Evolutionary conservation across 2,113 vertebrate species (phyloP).

Genomic region (Pteropus alecto): DNA sequence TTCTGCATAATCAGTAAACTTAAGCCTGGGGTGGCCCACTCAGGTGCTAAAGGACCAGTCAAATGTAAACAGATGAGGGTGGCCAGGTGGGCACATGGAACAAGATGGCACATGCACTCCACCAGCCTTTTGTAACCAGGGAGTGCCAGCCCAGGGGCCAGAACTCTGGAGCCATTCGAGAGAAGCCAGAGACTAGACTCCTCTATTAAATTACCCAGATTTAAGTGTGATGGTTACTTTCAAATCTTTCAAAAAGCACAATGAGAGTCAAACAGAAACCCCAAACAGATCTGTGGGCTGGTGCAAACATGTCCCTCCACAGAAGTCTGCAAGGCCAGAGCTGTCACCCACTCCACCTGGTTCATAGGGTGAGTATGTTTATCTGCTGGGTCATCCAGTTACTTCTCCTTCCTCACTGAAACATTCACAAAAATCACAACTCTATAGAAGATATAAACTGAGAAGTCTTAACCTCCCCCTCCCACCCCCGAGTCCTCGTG

Average conservation of each 20-base stretch:
- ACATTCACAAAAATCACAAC: background rate
- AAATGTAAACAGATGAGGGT: background rate
- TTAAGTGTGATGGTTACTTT: background rate
- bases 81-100: background rate
- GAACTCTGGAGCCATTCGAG: background rate
- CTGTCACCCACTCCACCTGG: background rate
- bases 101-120: fast-evolving
- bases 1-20: background rate
- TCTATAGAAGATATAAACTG: background rate
- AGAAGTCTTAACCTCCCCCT: background rate
- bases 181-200: background rate
- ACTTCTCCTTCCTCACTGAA: background rate
- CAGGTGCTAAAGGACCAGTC: background rate
- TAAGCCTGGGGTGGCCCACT: background rate
- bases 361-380: background rate
- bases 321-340: too few relatives aligned
- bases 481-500: background rate
- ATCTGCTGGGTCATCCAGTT: background rate
- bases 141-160: background rate
- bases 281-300: background rate
- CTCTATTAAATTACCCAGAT: background rate
- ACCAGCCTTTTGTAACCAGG: background rate
- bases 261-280: background rate
- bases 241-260: background rate
- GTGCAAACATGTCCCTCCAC: background rate